A percentile compares a stretch with the other conserved stretches of the same genome.
Evolutionary conservation across 2,113 vertebrate genomes (phyloP).

Genomic region (Ammodytes dubius): DNA sequence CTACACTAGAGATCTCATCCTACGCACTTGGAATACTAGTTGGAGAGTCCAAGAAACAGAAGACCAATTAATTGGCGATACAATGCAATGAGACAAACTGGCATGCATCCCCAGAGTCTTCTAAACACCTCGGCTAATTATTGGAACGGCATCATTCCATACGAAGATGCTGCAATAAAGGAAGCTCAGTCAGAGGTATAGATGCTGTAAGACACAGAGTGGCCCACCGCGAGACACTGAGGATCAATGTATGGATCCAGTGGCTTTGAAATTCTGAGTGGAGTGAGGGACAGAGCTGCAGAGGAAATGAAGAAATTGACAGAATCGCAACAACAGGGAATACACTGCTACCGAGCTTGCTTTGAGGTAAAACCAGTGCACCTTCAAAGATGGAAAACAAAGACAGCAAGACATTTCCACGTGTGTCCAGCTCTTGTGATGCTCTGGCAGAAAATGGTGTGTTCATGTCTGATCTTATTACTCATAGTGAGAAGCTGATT

Average conservation of each 20-base stretch:
- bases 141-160: not conserved
- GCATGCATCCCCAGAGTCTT: not conserved
- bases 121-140: conserved; percentile 3
- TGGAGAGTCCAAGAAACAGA: conserved; percentile 28
- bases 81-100: not conserved
- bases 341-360: not conserved
- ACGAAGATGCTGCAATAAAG: not conserved
- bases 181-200: conserved; percentile 10
- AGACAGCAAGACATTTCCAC: not conserved
- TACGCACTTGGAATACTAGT: not conserved
- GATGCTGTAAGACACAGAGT: conserved; percentile 1
- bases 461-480: not conserved
- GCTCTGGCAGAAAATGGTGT: not conserved
- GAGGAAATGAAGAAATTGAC: conserved; percentile 20
- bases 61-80: conserved; percentile 21
- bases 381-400: not conserved
- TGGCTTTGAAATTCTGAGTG: conserved; percentile 30
- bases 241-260: conserved; percentile 47
- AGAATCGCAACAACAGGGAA: conserved; percentile 2
- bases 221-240: not conserved
- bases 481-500: not conserved
- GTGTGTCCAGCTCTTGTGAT: no score
- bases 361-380: not conserved
- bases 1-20: conserved; percentile 17
- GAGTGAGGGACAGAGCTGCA: not conserved